Evolutionary conservation across 2,113 vertebrate genomes (phyloP).

Genomic region (Gnathonemus echidnorhynchus): DNA sequence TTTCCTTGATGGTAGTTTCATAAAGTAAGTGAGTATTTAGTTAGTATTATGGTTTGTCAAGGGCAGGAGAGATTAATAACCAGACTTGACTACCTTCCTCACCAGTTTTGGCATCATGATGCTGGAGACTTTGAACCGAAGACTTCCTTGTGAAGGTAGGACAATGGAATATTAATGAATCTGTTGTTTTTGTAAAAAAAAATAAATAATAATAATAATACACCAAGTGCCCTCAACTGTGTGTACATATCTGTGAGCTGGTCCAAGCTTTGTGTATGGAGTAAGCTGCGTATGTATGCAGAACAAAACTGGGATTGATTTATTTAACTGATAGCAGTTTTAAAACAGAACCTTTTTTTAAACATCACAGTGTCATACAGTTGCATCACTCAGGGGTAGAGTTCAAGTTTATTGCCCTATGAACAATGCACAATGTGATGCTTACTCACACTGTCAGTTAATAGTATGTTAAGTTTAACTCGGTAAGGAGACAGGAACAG

Average conservation of each 20-base stretch:
- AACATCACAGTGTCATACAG: background rate
- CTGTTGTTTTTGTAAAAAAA: background rate
- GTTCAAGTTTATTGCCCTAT: background rate
- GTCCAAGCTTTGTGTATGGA: background rate
- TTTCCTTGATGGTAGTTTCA: background rate
- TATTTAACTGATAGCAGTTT: background rate
- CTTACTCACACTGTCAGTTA: background rate
- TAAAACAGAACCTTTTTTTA: background rate
- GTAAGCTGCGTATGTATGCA: background rate
- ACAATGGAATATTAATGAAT: background rate
- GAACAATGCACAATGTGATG: background rate
- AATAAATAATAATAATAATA: background rate
- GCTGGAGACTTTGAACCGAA: slow-evolving; percentile 8
- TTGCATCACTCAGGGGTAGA: background rate
- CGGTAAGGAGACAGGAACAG: background rate
- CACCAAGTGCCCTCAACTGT: background rate
- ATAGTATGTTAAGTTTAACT: background rate
- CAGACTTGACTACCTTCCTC: background rate
- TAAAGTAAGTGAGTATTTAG: background rate
- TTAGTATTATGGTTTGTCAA: background rate
- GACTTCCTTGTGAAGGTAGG: slow-evolving; percentile 10
- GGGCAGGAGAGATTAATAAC: background rate
- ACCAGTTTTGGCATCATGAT: slow-evolving; percentile 7
- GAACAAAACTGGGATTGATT: background rate
- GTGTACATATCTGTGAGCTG: background rate